Conservation (phyloP, 2,113 vertebrate genomes). For the Marmota flaviventris region DNA sequence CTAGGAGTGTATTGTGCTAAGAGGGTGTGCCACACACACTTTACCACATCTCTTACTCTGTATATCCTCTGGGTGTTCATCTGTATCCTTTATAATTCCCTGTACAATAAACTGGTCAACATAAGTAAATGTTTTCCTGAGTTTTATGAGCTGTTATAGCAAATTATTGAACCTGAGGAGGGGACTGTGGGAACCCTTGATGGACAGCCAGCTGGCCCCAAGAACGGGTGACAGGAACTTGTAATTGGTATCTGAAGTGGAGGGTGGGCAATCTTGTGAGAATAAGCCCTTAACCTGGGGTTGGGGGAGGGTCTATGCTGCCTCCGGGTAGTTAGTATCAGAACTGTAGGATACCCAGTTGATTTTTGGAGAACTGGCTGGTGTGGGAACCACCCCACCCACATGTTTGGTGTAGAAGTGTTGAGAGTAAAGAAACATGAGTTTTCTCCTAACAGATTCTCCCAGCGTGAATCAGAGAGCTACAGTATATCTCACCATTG, state of each 20-base stretch:
- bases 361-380: neutral
- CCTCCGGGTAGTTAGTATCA: neutral
- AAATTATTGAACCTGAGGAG: neutral
- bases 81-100: neutral
- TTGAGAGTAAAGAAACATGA: neutral
- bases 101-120: neutral
- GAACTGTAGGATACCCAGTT: neutral
- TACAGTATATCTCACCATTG: neutral
- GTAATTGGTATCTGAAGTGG: neutral
- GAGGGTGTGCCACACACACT: fast-evolving
- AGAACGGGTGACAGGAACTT: neutral
- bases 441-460: neutral
- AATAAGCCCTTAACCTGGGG: neutral
- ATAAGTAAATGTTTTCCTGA: neutral
- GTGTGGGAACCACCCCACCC: neutral
- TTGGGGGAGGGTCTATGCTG: neutral
- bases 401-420: neutral
- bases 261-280: neutral
- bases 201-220: neutral
- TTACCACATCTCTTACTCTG: neutral
- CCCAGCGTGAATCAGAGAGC: neutral
- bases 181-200: neutral
- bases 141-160: neutral
- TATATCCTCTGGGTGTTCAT: neutral
- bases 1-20: neutral